Percentiles rank a stretch among this genome's conserved stretches.
These are phyloP conservation scores for Lasioglossum albipes DNA, from an alignment of 1,140 invertebrate species.

Conservation along the genomic window DNA sequence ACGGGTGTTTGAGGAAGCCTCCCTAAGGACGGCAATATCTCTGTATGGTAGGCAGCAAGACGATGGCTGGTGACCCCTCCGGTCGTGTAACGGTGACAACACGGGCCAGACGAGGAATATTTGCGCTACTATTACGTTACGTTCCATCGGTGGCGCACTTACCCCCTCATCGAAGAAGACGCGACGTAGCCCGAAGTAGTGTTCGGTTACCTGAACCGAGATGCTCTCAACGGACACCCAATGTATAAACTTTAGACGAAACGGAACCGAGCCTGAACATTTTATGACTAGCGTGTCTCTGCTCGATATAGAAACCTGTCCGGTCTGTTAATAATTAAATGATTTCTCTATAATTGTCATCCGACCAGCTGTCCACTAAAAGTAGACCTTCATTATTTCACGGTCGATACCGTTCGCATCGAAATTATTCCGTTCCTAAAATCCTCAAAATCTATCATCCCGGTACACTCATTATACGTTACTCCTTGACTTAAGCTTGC, in stretches of 20 bases:
- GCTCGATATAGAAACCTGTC: neutral
- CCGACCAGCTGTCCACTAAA: neutral
- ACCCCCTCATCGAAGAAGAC: conserved; percentile 9
- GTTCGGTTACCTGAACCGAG: conserved; percentile 15
- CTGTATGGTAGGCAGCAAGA: conserved; percentile 65
- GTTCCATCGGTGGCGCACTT: conserved; percentile 41
- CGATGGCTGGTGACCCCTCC: conserved; percentile 43
- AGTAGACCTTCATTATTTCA: neutral
- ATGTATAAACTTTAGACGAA: conserved; percentile 10
- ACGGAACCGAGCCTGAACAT: neutral
- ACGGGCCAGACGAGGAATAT: conserved; percentile 57
- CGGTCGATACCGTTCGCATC: too few species aligned
- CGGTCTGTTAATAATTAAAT: neutral
- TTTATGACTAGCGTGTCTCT: neutral
- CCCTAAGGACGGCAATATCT: conserved; percentile 64
- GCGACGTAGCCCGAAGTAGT: conserved; percentile 5
- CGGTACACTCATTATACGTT: too few species aligned
- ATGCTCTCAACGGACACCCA: neutral
- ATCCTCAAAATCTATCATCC: too few species aligned
- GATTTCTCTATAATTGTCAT: neutral
- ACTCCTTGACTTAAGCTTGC: too few species aligned
- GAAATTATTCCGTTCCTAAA: too few species aligned
- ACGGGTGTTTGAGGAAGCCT: conserved; percentile 32
- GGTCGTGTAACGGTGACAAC: conserved; percentile 54
- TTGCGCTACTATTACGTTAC: conserved; percentile 69